phyloP scores from a whole-genome alignment of 2,113 vertebrate genomes.

The Hirundichthys speculiger region DNA sequence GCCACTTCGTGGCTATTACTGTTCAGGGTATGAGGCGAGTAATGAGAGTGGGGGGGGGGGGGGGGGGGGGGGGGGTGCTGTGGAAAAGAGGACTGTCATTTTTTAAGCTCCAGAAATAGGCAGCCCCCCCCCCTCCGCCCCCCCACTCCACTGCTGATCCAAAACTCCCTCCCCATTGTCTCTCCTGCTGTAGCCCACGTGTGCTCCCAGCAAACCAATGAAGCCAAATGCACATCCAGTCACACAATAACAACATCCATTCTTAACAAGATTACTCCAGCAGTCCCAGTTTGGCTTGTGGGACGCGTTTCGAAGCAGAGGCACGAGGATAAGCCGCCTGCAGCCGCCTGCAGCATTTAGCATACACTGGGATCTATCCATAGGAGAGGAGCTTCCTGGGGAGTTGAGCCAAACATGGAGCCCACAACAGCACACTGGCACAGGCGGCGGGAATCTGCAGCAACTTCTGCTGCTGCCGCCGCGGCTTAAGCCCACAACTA shows the following conservation, averaged over 20 bases:
- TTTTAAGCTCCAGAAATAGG: constrained; percentile 77
- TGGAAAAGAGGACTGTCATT: constrained; percentile 57
- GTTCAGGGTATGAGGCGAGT: neutral
- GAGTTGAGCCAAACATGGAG: constrained; percentile 67
- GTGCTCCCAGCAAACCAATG: constrained; percentile 61
- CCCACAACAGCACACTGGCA: constrained; percentile 65
- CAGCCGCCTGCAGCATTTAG: constrained; percentile 62
- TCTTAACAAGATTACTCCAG: constrained; percentile 79
- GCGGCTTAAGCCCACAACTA: constrained; percentile 32
- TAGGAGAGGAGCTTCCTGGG: constrained; percentile 62
- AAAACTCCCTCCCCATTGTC: constrained; percentile 64
- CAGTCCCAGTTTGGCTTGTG: constrained; percentile 77
- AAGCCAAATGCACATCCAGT: constrained; percentile 70
- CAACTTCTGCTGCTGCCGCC: constrained; percentile 35
- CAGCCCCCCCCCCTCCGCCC: no score
- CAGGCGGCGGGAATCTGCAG: constrained; percentile 42
- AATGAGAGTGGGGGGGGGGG: neutral
- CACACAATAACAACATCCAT: constrained; percentile 78
- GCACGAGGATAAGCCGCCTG: constrained; percentile 66
- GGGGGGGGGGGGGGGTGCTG: constrained; percentile 17
- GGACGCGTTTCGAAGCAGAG: constrained; percentile 62
- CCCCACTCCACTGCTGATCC: constrained; percentile 29
- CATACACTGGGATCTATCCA: constrained; percentile 61
- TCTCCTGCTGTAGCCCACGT: constrained; percentile 69
- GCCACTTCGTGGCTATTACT: constrained; percentile 61